phyloP scores from a whole-genome alignment of 2,888 invertebrate species.

The Mimas tiliae region DNA sequence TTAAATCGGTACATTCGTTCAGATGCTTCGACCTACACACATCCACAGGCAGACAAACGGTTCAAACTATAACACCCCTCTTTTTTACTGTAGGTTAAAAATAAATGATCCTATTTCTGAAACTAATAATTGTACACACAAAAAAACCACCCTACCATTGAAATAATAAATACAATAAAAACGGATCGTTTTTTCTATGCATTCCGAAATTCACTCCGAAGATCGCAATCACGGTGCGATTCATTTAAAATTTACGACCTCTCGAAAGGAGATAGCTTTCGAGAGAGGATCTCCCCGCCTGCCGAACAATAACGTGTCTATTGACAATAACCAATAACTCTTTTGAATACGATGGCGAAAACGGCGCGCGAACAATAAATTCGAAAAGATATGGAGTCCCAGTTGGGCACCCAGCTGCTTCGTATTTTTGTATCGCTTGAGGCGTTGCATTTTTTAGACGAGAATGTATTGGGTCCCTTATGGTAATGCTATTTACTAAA shows the following conservation, averaged over 20 bases:
- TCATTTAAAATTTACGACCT: slow-evolving; percentile 66
- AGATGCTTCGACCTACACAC: too few species aligned
- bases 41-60: too few species aligned
- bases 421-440: slow-evolving; percentile 30
- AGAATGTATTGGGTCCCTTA: background rate
- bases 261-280: slow-evolving; percentile 55
- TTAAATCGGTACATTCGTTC: too few species aligned
- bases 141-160: slow-evolving; percentile 2
- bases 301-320: slow-evolving; percentile 55
- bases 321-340: slow-evolving; percentile 64
- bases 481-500: background rate
- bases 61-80: too few species aligned
- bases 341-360: slow-evolving; percentile 52
- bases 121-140: background rate
- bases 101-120: background rate
- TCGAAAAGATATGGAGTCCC: slow-evolving; percentile 54
- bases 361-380: slow-evolving; percentile 60
- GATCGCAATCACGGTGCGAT: slow-evolving; percentile 62
- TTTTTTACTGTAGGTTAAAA: too few species aligned
- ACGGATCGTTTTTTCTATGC: slow-evolving; percentile 3
- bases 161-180: background rate
- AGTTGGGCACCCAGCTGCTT: slow-evolving; percentile 38
- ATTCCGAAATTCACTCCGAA: slow-evolving; percentile 35
- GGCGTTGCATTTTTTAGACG: background rate
- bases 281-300: slow-evolving; percentile 47